Evolutionary conservation across 2,888 invertebrate genomes (phyloP), one percentile per base, ranked within the genome.

Genomic region (Ctena decussata): DNA sequence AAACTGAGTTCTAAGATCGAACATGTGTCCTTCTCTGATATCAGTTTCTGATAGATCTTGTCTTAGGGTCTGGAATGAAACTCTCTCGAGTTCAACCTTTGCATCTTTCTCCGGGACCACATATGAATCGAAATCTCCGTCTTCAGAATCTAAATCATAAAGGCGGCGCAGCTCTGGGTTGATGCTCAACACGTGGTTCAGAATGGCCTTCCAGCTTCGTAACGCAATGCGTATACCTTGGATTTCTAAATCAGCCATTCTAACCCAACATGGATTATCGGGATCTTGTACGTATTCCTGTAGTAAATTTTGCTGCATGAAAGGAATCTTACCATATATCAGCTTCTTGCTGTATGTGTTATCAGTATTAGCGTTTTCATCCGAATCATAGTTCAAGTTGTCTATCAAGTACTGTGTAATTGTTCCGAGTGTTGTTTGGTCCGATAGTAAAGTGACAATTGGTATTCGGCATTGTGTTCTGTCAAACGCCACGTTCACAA

Each of bases 371-470:
- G 53, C 35, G 2, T 35, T 35, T 30, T 30, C 70, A 11, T 35
- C 41, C 15, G 39, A 46, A 0, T 71, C 78, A 24, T 65, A 72
- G 2, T 73, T 49, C 2, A 75, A 65, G 46, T 82, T 81, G 21
- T 82, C 78, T 32, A 75, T 32, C 21, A 85, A 37, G 27, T 82
- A 85, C 12, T 72, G 30, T 15, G 77, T 69, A 21, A 89, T 6
- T 24, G 78, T 49, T 8, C 46, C 77, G 32, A 89, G 69, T 0
- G 86, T 79, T 15, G 80, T 69, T 35, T 80, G 60, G 39, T 83
- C 85, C 27, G 89, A 89, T 24, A 89, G 39, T 27, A 89, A 27
- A n/a, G 72, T 76, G 0, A 82, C 80, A 11, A 86, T 77, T 0
- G 86, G 85, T 71, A 85, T 79, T 24, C 85, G 49, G 15, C 79